Evolutionary conservation across 2,888 invertebrate genomes (phyloP).

Genomic region (Aromia moschata): DNA sequence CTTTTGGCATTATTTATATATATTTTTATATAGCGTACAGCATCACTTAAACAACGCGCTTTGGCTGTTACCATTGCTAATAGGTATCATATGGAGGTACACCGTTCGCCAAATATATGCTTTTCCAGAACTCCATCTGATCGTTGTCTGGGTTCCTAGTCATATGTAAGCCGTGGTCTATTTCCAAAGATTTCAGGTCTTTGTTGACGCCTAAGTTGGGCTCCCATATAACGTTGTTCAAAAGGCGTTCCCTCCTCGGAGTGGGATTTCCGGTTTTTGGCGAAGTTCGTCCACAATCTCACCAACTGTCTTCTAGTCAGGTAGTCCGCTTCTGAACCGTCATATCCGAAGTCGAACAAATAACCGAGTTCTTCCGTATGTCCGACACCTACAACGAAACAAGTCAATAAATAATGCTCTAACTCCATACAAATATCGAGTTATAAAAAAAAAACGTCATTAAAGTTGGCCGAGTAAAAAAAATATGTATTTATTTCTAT

Average conservation of each 20-base stretch:
- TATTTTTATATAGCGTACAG: too few species aligned
- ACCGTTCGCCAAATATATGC: constrained; percentile 30
- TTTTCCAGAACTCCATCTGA: constrained; percentile 29
- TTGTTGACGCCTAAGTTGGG: background rate
- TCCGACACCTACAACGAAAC: constrained; percentile 39
- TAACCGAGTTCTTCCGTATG: constrained; percentile 46
- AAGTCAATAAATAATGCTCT: too few species aligned
- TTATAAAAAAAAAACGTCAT: too few species aligned
- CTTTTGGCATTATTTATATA: too few species aligned
- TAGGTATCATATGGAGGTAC: constrained; percentile 33
- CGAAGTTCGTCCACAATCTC: constrained; percentile 44
- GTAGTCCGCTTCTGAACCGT: constrained; percentile 32
- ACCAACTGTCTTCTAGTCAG: constrained; percentile 31
- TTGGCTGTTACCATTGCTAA: too few species aligned
- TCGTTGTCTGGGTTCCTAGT: constrained; percentile 7
- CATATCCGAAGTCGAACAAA: constrained; percentile 33
- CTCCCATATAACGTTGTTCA: constrained; percentile 37
- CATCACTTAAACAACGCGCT: too few species aligned
- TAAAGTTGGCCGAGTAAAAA: too few species aligned
- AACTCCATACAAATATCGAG: too few species aligned
- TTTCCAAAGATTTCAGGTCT: constrained; percentile 25
- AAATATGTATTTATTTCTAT: too few species aligned
- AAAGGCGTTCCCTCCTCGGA: constrained; percentile 31
- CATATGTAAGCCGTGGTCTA: constrained; percentile 19
- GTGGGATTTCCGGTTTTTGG: constrained; percentile 43